Evolutionary conservation across 2,113 vertebrate species (phyloP).

Genomic region (Eonycteris spelaea): DNA sequence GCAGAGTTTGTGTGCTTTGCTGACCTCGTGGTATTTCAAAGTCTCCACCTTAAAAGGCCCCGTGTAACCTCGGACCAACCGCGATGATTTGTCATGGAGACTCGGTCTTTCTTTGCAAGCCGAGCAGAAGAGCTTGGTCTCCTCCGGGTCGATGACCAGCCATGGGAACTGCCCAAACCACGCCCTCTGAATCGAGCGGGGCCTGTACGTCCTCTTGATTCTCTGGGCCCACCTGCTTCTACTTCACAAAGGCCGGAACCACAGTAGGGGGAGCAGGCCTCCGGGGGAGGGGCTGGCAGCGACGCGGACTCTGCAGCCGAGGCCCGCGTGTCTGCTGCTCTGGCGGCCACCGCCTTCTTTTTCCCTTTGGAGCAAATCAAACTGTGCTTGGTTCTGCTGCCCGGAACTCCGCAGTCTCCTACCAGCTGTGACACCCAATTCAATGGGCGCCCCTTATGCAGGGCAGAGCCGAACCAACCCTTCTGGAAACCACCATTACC

Average conservation of each 20-base stretch:
- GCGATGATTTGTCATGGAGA: slow-evolving; percentile 57
- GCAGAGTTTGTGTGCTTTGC: slow-evolving; percentile 71
- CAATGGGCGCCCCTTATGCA: neutral
- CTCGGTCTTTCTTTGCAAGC: slow-evolving; percentile 57
- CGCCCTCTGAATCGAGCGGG: slow-evolving; percentile 60
- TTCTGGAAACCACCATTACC: neutral
- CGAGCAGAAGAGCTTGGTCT: slow-evolving; percentile 66
- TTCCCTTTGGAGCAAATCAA: slow-evolving; percentile 41
- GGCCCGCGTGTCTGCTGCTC: neutral
- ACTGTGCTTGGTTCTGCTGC: neutral
- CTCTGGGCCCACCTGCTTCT: neutral
- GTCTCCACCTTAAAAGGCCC: slow-evolving; percentile 74
- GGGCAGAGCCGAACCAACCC: neutral
- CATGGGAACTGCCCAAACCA: slow-evolving; percentile 72
- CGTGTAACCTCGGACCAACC: slow-evolving; percentile 58
- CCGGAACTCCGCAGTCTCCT: neutral
- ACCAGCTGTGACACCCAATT: neutral
- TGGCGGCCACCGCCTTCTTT: neutral
- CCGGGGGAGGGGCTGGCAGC: neutral
- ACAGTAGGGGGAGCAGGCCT: neutral
- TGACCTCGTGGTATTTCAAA: slow-evolving; percentile 71
- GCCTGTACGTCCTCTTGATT: slow-evolving; percentile 49
- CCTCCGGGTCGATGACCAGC: slow-evolving; percentile 46
- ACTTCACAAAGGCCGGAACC: neutral
- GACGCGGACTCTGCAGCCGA: accelerated